These are phyloP conservation scores for Mystacides longicornis DNA, from an alignment of 2,888 invertebrate genomes.

Conservation along the genomic window DNA sequence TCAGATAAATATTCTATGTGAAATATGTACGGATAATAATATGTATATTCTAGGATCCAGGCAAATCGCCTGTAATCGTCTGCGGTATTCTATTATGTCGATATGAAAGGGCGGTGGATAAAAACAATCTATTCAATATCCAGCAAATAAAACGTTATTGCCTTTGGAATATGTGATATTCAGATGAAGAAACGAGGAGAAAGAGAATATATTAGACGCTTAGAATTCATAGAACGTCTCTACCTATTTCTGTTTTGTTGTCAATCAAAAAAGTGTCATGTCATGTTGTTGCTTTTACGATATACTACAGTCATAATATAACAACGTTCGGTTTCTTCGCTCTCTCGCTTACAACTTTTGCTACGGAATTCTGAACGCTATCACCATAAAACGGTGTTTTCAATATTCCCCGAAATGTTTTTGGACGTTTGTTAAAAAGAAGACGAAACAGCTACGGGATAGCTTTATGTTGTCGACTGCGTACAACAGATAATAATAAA, in stretches of 20 bases:
- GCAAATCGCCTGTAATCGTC: too few species aligned
- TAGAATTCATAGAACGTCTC: not conserved
- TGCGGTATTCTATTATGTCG: not conserved
- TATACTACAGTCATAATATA: not conserved
- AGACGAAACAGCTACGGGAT: not conserved
- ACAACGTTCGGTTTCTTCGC: too few species aligned
- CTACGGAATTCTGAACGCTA: too few species aligned
- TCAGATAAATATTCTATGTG: too few species aligned
- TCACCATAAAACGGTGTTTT: too few species aligned
- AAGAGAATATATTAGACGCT: not conserved
- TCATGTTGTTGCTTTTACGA: not conserved
- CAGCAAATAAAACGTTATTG: not conserved
- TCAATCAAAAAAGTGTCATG: slow-evolving; percentile 1
- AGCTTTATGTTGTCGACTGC: not conserved
- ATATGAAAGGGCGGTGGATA: not conserved
- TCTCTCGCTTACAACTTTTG: too few species aligned
- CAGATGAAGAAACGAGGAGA: not conserved
- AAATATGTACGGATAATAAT: too few species aligned
- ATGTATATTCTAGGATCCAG: too few species aligned
- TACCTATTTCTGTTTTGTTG: not conserved
- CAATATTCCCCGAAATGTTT: too few species aligned
- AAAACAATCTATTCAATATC: not conserved
- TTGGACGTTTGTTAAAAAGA: too few species aligned
- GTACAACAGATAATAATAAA: not conserved
- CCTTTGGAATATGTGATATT: not conserved